Percentiles rank a stretch among this genome's conserved stretches.
Conservation (phyloP, 2,888 invertebrate species). For the Priocnemis perturbator region DNA sequence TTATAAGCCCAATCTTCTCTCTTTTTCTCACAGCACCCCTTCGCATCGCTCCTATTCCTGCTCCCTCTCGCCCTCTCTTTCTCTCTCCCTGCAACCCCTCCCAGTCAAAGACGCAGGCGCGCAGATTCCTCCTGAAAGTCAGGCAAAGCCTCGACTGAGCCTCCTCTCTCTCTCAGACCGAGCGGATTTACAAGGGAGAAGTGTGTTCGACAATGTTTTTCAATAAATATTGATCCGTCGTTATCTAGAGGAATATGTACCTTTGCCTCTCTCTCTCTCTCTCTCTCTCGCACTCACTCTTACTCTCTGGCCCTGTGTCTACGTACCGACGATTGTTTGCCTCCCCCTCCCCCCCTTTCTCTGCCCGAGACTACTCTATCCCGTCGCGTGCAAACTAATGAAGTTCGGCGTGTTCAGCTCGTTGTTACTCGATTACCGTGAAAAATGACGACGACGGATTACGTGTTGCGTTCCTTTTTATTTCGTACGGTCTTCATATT, state of each 20-base stretch:
- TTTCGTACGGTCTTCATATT: slow-evolving; percentile 5
- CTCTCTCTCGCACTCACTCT: not conserved
- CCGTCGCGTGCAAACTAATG: too few relatives aligned
- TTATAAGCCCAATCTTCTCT: too few relatives aligned
- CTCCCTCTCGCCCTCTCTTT: slow-evolving; percentile 23
- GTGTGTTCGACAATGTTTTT: too few relatives aligned
- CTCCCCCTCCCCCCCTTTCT: slow-evolving; percentile 3
- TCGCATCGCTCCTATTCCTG: too few relatives aligned
- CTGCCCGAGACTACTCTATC: slow-evolving; percentile 6
- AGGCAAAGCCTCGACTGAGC: not conserved
- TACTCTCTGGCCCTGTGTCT: not conserved
- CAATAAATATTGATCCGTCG: too few relatives aligned
- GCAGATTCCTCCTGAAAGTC: too few relatives aligned
- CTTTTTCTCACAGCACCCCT: too few relatives aligned
- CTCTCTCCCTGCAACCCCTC: slow-evolving; percentile 12
- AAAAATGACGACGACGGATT: not conserved
- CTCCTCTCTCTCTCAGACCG: too few relatives aligned
- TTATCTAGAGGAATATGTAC: too few relatives aligned
- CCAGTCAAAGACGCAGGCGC: too few relatives aligned
- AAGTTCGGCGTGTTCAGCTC: not conserved
- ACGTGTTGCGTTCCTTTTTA: not conserved
- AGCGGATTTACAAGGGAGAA: too few relatives aligned
- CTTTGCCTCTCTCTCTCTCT: too few relatives aligned
- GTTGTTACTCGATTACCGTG: not conserved
- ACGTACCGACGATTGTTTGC: not conserved